These are phyloP conservation scores for Mnemiopsis leidyi DNA, from an alignment of 37 sponge, comb jelly and placozoan species.

Conservation along the genomic window DNA sequence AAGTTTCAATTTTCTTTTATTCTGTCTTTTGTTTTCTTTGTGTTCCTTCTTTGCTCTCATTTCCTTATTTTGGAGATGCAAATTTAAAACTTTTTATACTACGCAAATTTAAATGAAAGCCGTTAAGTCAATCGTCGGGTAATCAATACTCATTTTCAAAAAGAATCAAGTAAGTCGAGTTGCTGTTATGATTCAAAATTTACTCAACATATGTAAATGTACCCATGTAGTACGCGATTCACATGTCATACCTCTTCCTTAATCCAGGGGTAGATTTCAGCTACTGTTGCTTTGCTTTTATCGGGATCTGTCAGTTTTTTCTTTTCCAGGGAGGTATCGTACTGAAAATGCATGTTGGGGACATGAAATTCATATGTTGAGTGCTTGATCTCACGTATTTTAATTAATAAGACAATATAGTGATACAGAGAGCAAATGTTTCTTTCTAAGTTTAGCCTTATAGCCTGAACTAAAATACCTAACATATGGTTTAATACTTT, in stretches of 20 bases:
- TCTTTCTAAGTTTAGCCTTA: too few relatives aligned
- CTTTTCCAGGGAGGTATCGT: background rate
- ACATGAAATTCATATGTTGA: background rate
- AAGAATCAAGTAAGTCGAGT: too few relatives aligned
- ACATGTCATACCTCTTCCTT: slow-evolving; percentile 22
- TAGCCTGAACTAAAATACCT: too few relatives aligned
- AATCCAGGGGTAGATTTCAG: slow-evolving; percentile 26
- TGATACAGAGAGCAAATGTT: too few relatives aligned
- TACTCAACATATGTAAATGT: too few relatives aligned
- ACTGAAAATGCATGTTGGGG: background rate
- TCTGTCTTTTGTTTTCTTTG: background rate
- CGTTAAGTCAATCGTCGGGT: too few relatives aligned
- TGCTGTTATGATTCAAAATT: too few relatives aligned
- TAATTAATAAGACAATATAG: too few relatives aligned
- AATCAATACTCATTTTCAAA: background rate
- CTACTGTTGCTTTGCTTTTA: slow-evolving; percentile 17
- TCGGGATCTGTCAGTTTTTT: background rate
- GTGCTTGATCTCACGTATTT: too few relatives aligned
- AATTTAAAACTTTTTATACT: background rate
- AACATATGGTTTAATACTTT: too few relatives aligned
- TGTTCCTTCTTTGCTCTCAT: background rate
- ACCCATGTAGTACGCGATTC: background rate
- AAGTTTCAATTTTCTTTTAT: background rate
- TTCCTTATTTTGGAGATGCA: too few relatives aligned
- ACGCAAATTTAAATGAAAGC: background rate